Base-by-base conservation (phyloP, 2,797 vertebrate species). In the Stomatorhinus walkeri region DNA sequence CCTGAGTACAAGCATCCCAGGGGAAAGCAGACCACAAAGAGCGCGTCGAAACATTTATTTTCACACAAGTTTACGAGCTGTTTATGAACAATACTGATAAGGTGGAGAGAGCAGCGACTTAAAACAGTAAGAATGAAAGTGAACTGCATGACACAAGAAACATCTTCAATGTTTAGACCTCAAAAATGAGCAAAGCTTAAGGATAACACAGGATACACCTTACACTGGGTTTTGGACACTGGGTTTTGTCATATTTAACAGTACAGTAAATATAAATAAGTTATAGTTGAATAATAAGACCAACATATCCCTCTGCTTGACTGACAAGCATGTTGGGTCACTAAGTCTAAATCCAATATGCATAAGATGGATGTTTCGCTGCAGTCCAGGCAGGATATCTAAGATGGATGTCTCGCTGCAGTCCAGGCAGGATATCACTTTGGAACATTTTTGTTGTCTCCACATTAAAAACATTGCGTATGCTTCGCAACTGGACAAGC, bases 51-150 rank as follows among this genome's bases (percentile, higher is more conserved):
- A 90, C 91, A 89, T 95, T 96, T 96, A 95, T 95, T 87, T 94
- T 91, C 91, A 93, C 94, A 94, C 91, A 93, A 93, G 93, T 94
- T 91, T 93, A 94, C 91, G 93, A 91, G 90, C 92, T 90, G 93
- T 90, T 90, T 90, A 91, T 92, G 93, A 93, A 89, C 90, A 91
- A 90, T 88, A 61, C 85, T 91, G 88, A 91, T 90, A 85, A 87
- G 88, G 91, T 87, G 86, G 91, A 91, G 81, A 90, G 86, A 85
- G 54, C 84, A 52, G 87, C 54, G 48, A 72, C 56, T 61, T 88
- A 88, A 79, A 91, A 91, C 40, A 86, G 85, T 54, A 90, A 89
- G 88, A 85, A 56, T 48, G 86, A 85, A 1, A 51, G 24, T 24
- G 16, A 46, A 85, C 32, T 46, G 32, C 19, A 85, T 54, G 90